A percentile compares a stretch with the other conserved stretches of the same genome.
phyloP scores from a whole-genome alignment of 2,888 invertebrate genomes.

The Hartigia nigra region DNA sequence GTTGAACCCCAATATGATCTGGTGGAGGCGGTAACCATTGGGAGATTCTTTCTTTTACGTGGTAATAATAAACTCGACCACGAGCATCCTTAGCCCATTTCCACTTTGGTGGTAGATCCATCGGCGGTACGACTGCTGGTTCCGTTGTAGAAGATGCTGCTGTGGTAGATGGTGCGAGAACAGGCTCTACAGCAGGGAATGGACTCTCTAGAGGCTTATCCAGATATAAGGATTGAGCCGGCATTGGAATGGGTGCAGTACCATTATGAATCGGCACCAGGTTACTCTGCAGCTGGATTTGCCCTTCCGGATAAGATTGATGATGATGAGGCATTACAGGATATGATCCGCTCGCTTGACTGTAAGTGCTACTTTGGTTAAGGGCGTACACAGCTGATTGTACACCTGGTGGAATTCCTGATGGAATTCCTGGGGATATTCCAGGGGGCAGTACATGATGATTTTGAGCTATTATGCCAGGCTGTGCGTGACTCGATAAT shows the following conservation, averaged over 20 bases:
- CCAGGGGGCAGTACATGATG: conserved; percentile 43
- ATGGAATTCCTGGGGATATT: conserved; percentile 37
- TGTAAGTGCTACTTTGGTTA: conserved; percentile 41
- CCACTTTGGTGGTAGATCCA: conserved; percentile 87
- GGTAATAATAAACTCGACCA: conserved; percentile 93
- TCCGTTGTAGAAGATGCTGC: conserved; percentile 49
- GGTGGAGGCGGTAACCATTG: conserved; percentile 80
- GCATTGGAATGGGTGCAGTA: conserved; percentile 40
- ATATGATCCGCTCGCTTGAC: conserved; percentile 39
- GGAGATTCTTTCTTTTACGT: conserved; percentile 79
- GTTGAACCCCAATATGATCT: conserved; percentile 60
- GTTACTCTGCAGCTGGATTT: conserved; percentile 39
- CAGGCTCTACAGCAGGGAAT: conserved; percentile 33
- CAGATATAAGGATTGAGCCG: conserved; percentile 36
- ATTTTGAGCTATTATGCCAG: conserved; percentile 32
- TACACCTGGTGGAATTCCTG: conserved; percentile 38
- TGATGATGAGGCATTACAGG: conserved; percentile 39
- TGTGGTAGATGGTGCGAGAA: conserved; percentile 27
- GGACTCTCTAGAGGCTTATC: conserved; percentile 36
- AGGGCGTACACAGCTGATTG: conserved; percentile 43
- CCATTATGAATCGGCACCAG: conserved; percentile 49
- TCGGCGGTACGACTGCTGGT: conserved; percentile 59
- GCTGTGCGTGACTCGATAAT: conserved; percentile 31
- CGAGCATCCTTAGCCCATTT: conserved; percentile 83
- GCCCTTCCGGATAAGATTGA: conserved; percentile 38